Evolutionary conservation across 2,113 vertebrate genomes (phyloP).

Genomic region (Tetrao urogallus): DNA sequence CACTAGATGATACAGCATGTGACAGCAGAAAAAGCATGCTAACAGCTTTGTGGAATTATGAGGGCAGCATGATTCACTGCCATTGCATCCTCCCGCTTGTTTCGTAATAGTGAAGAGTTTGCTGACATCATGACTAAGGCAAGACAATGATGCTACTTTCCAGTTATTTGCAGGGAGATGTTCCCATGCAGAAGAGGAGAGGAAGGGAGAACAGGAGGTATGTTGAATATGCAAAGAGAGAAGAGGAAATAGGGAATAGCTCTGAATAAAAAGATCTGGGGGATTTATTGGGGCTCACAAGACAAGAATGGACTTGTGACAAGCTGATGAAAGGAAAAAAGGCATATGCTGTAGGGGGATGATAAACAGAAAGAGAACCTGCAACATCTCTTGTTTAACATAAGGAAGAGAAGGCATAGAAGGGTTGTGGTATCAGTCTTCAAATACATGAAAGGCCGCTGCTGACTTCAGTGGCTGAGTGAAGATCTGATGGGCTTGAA

Average conservation of each 20-base stretch:
- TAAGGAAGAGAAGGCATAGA: neutral
- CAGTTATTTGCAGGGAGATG: neutral
- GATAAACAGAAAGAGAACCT: slow-evolving; percentile 25
- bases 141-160: neutral
- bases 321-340: neutral
- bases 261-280: neutral
- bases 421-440: neutral
- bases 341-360: slow-evolving; percentile 28
- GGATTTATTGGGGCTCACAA: neutral
- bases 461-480: neutral
- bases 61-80: too few species aligned
- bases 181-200: neutral
- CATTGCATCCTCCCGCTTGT: neutral
- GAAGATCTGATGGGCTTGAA: neutral
- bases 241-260: too few species aligned
- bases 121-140: neutral
- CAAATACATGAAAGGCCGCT: neutral
- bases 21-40: neutral
- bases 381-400: neutral
- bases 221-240: too few species aligned
- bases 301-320: neutral
- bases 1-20: neutral
- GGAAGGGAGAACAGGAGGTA: neutral
- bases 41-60: neutral
- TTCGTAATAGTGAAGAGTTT: neutral